Evolutionary conservation across 2,113 vertebrate genomes (phyloP).

Genomic region (Canis aureus): DNA sequence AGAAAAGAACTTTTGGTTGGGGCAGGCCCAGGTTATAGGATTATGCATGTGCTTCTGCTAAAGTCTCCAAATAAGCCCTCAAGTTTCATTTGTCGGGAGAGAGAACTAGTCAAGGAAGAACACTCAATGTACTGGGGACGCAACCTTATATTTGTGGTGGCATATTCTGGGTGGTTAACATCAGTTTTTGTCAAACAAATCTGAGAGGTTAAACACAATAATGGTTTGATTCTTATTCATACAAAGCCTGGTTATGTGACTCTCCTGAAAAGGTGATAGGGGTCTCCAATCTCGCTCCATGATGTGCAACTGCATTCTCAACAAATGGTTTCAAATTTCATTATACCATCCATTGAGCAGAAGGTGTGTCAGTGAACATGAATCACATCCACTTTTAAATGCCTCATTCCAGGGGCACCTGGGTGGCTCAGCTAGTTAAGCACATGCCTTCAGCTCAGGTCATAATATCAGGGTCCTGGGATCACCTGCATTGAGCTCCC

Average conservation of each 20-base stretch:
- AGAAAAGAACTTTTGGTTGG: not conserved
- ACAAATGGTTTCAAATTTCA: not conserved
- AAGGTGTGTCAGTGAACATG: not conserved
- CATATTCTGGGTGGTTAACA: not conserved
- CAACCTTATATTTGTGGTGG: not conserved
- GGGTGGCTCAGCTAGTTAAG: too few relatives aligned
- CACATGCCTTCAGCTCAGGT: too few relatives aligned
- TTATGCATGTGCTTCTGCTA: not conserved
- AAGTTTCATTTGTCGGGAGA: not conserved
- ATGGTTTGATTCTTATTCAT: not conserved
- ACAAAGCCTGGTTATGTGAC: not conserved
- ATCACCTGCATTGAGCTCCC: too few relatives aligned
- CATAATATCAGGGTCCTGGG: too few relatives aligned
- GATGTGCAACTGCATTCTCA: not conserved
- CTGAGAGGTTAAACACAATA: not conserved
- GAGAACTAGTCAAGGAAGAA: not conserved
- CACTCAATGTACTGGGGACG: not conserved
- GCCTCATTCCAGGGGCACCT: not conserved
- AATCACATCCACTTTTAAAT: slow-evolving; percentile 3
- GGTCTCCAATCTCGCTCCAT: not conserved
- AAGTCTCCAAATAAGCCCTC: not conserved
- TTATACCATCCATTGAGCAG: not conserved
- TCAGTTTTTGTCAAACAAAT: not conserved
- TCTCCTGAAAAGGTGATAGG: not conserved
- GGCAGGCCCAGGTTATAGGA: not conserved